These are phyloP conservation scores for Spodoptera littoralis DNA, from an alignment of 2,888 invertebrate species.

Conservation along the genomic window DNA sequence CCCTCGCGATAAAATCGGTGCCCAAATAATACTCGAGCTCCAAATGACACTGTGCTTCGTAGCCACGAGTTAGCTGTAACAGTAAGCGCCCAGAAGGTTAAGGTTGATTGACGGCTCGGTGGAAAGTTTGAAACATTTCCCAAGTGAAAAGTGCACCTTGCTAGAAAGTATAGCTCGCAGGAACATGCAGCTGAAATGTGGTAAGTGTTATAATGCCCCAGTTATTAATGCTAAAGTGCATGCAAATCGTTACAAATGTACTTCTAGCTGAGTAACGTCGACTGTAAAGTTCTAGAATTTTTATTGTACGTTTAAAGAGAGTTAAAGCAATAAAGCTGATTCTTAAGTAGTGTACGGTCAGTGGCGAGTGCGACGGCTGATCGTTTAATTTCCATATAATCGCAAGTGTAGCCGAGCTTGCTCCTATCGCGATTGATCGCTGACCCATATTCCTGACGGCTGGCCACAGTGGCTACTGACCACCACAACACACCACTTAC, in stretches of 20 bases:
- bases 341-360: slow-evolving; percentile 36
- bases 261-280: slow-evolving; percentile 13
- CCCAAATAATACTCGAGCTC: slow-evolving; percentile 35
- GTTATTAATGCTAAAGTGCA: slow-evolving; percentile 18
- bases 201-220: slow-evolving; percentile 55
- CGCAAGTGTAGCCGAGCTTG: slow-evolving; percentile 73
- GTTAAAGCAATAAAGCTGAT: slow-evolving; percentile 30
- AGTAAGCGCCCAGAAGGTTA: slow-evolving; percentile 56
- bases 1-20: slow-evolving; percentile 56
- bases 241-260: slow-evolving; percentile 17
- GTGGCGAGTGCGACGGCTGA: slow-evolving; percentile 53
- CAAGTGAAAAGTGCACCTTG: slow-evolving; percentile 61
- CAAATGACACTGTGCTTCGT: slow-evolving; percentile 40
- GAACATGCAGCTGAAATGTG: slow-evolving; percentile 58
- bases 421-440: slow-evolving; percentile 82
- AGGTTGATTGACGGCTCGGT: slow-evolving; percentile 60
- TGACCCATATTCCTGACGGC: slow-evolving; percentile 77
- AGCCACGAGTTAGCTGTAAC: slow-evolving; percentile 43
- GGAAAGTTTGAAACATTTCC: slow-evolving; percentile 57
- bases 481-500: slow-evolving; percentile 43
- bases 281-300: slow-evolving; percentile 17
- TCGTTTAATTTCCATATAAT: slow-evolving; percentile 83
- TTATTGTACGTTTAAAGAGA: slow-evolving; percentile 3
- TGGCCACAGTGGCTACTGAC: slow-evolving; percentile 63
- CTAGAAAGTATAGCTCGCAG: slow-evolving; percentile 40